A percentile compares a stretch with the other conserved stretches of the same genome.
Conservation (phyloP, 2,888 invertebrate genomes). For the Lasius fuliginosus region DNA sequence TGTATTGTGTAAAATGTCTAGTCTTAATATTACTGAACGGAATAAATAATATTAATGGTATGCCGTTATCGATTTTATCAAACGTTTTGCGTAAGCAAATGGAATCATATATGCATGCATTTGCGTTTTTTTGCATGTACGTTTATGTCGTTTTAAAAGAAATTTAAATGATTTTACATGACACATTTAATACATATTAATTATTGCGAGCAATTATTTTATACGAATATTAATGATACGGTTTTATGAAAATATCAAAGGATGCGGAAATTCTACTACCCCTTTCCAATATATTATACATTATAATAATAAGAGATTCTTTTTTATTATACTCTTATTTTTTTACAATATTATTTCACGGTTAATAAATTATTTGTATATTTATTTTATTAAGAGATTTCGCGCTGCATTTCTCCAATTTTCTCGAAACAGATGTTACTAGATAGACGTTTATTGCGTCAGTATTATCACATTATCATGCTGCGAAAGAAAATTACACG, state of each 20-base stretch:
- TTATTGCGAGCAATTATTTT: not conserved
- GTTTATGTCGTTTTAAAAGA: not conserved
- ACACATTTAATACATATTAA: not conserved
- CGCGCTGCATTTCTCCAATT: not conserved
- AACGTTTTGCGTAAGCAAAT: not conserved
- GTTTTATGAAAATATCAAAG: not conserved
- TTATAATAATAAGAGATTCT: not conserved
- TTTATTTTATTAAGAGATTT: not conserved
- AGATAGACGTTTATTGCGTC: not conserved
- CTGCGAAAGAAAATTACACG: constrained; percentile 21
- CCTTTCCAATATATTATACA: not conserved
- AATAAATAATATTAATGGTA: not conserved
- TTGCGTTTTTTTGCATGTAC: not conserved
- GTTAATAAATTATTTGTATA: not conserved
- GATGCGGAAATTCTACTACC: not conserved
- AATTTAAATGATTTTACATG: not conserved
- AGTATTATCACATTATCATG: constrained; percentile 16
- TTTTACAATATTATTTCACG: not conserved
- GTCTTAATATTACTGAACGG: constrained; percentile 14
- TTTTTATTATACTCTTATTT: not conserved
- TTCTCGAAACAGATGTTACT: not conserved
- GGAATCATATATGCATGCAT: not conserved
- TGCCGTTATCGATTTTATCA: constrained; percentile 11
- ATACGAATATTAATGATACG: not conserved
- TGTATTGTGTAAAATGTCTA: not conserved